Evolutionary conservation across 2,888 invertebrate species (phyloP).

Genomic region (Ochlodes sylvanus): DNA sequence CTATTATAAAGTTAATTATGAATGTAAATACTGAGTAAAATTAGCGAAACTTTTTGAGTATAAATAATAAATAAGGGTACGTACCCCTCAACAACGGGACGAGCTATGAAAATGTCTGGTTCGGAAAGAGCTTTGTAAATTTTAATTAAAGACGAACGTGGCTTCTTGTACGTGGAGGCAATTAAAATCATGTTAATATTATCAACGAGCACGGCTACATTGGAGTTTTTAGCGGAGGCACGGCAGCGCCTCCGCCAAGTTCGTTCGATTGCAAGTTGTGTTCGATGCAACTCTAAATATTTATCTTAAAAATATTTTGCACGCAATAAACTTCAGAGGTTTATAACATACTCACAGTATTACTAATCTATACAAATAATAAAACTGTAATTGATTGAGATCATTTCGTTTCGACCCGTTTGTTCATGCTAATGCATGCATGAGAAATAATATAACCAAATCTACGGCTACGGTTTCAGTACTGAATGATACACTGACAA

Average conservation of each 20-base stretch:
- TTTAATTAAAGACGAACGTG: slow-evolving; percentile 59
- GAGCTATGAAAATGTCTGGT: slow-evolving; percentile 20
- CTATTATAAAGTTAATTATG: neutral
- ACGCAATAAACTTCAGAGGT: too few relatives aligned
- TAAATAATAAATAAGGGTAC: slow-evolving; percentile 14
- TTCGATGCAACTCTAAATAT: too few relatives aligned
- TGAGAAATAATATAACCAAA: too few relatives aligned
- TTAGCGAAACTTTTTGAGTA: neutral
- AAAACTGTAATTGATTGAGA: too few relatives aligned
- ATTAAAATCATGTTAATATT: slow-evolving; percentile 23
- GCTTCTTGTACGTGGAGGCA: slow-evolving; percentile 24
- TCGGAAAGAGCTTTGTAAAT: slow-evolving; percentile 56
- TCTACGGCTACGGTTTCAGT: too few relatives aligned
- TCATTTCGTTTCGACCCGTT: too few relatives aligned
- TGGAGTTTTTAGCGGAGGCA: neutral
- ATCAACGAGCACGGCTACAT: slow-evolving; percentile 8
- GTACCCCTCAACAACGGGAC: slow-evolving; percentile 12
- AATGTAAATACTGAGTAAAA: neutral
- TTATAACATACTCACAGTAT: too few relatives aligned
- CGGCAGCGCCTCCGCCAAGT: neutral
- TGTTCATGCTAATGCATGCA: too few relatives aligned
- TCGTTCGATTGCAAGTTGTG: too few relatives aligned
- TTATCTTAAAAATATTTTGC: too few relatives aligned
- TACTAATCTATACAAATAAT: too few relatives aligned
- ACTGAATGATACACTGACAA: too few relatives aligned